Conservation (phyloP, 2,888 invertebrate species). For the Tetropium fuscum region DNA sequence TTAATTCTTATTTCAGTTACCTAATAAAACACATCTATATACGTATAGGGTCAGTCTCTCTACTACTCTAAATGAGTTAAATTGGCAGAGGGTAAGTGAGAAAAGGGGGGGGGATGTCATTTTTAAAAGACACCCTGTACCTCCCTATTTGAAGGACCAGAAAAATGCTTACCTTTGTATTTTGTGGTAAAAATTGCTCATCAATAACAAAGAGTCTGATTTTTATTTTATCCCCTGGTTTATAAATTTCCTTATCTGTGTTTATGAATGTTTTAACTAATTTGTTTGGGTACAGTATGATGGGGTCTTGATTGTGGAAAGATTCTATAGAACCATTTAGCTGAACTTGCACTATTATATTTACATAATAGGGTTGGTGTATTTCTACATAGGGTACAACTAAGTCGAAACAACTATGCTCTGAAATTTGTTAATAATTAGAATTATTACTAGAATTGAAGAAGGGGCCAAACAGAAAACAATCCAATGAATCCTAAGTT, state of each 20-base stretch:
- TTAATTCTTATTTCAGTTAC: conserved; percentile 75
- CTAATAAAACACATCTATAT: too few species aligned
- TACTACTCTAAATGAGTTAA: too few species aligned
- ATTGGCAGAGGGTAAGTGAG: too few species aligned
- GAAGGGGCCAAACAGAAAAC: too few species aligned
- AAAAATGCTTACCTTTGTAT: conserved; percentile 37
- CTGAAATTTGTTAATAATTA: too few species aligned
- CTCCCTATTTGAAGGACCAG: neutral
- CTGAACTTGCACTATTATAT: conserved; percentile 57
- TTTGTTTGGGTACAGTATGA: conserved; percentile 62
- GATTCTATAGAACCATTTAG: conserved; percentile 52
- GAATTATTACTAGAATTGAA: too few species aligned
- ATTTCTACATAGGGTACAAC: conserved; percentile 50
- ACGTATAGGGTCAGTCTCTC: too few species aligned
- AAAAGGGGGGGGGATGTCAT: too few species aligned
- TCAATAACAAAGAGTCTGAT: conserved; percentile 68
- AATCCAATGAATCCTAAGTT: too few species aligned
- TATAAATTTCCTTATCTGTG: conserved; percentile 70
- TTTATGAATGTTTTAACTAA: conserved; percentile 67
- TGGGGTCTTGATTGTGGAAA: conserved; percentile 58
- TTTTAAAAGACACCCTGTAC: too few species aligned
- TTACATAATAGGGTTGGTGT: conserved; percentile 55
- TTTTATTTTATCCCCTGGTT: conserved; percentile 70
- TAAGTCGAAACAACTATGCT: conserved; percentile 60
- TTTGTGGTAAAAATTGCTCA: conserved; percentile 67